Evolutionary conservation across 1,140 invertebrate genomes (phyloP), one percentile per base, ranked within the genome.

Genomic region (Pachypeltis micranthus): DNA sequence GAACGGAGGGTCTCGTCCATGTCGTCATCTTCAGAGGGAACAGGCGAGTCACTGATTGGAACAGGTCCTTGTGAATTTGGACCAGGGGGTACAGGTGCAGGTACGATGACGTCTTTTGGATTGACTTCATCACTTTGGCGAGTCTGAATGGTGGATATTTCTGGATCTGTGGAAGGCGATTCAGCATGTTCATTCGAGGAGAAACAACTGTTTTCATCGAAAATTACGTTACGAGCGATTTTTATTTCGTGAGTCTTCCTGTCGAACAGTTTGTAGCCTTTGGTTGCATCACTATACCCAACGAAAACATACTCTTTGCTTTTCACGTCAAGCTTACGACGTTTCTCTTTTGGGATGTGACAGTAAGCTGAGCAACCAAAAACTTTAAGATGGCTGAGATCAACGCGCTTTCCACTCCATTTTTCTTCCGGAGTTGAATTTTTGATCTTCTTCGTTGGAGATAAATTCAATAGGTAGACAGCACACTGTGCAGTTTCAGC

Each of bases 351-450:
- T 27, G 73, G 73, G 54, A 76, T 63, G 34, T 73, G 72, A 0
- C 71, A 70, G 67, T 70, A 74, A 29, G 69, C 70, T 60, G 67
- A 59, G 51, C 70, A 73, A 14, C 76, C 75, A 70, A 79, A 78
- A 12, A 72, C 64, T 63, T 67, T 68, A 12, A 77, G 60, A 64
- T 77, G 65, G 19, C 61, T 66, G 1, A 77, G 54, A 63, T 72
- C 61, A 23, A 64, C 63, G 47, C 65, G 70, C 39, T 64, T 47
- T 14, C 67, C 66, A 62, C 47, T 62, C 72, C 72, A 74, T 23
- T 69, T 59, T 61, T 72, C 70, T 51, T 70, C 63, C 28, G 72
- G 71, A 58, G 67, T 69, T 26, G 31, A n/a, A n/a, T n/a, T n/a
- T n/a, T n/a, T n/a, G n/a, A n/a, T n/a, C n/a, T n/a, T n/a, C n/a